Conservation (phyloP, 2,113 vertebrate species). For the Pseudorasbora parva region DNA sequence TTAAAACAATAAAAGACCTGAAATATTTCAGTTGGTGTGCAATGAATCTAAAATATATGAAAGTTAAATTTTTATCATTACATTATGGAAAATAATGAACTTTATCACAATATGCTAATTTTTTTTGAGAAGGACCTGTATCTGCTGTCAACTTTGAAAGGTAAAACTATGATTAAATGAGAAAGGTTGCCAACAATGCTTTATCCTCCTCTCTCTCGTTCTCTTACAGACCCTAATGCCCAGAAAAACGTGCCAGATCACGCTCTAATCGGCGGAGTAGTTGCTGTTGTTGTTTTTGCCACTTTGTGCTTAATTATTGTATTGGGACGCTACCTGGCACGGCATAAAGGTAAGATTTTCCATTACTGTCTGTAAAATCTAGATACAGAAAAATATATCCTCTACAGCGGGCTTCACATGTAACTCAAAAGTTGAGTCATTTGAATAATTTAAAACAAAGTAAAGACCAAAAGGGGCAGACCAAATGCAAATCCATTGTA, state of each 20-base stretch:
- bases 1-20: too few relatives aligned
- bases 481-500: too few relatives aligned
- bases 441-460: background rate
- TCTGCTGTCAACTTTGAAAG: slow-evolving; percentile 10
- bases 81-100: too few relatives aligned
- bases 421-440: background rate
- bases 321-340: slow-evolving; percentile 96
- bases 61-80: too few relatives aligned
- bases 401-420: background rate
- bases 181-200: slow-evolving; percentile 38
- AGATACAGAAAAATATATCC: background rate
- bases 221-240: slow-evolving; percentile 88
- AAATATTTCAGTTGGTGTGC: too few relatives aligned
- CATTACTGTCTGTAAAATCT: background rate
- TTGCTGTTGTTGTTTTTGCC: slow-evolving; percentile 98
- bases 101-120: too few relatives aligned
- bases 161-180: background rate
- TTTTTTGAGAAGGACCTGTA: too few relatives aligned
- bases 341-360: slow-evolving; percentile 92
- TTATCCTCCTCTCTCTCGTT: slow-evolving; percentile 71
- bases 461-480: too few relatives aligned
- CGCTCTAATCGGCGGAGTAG: slow-evolving; percentile 96
- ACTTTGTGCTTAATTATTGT: slow-evolving; percentile 98
- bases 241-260: slow-evolving; percentile 91
- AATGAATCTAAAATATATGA: too few relatives aligned